A percentile compares a stretch with the other conserved stretches of the same genome.
Evolutionary conservation across 2,113 vertebrate species (phyloP).

Genomic region (Herpailurus yagouaroundi): DNA sequence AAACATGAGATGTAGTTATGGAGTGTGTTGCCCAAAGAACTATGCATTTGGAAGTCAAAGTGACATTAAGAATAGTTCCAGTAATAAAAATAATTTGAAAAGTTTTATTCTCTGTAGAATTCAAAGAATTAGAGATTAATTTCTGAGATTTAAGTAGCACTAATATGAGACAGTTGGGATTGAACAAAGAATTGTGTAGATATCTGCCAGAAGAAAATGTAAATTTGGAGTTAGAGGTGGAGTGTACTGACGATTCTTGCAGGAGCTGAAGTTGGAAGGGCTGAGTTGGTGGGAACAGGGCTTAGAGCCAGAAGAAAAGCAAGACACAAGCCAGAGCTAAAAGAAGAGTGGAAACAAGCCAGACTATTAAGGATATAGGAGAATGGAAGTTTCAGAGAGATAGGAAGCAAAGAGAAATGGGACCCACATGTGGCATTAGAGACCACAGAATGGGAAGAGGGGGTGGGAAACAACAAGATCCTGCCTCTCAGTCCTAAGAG

Average conservation of each 20-base stretch:
- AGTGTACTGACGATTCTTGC: neutral
- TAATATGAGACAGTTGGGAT: neutral
- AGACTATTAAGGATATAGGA: constrained; percentile 22
- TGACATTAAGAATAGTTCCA: neutral
- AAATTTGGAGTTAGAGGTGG: neutral
- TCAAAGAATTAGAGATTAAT: neutral
- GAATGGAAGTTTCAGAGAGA: neutral
- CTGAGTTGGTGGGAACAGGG: constrained; percentile 69
- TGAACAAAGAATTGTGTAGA: neutral
- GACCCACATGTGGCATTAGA: neutral
- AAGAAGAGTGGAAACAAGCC: constrained; percentile 50
- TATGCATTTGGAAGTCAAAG: neutral
- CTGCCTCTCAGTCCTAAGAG: neutral
- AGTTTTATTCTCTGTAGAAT: neutral
- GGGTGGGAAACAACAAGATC: neutral
- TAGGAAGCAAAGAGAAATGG: neutral
- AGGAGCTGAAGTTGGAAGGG: neutral
- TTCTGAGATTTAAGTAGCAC: neutral
- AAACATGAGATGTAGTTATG: neutral
- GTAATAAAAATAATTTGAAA: constrained; percentile 52
- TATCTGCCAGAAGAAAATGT: constrained; percentile 38
- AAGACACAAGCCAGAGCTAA: constrained; percentile 62
- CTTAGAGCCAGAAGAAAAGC: constrained; percentile 62
- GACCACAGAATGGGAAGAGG: neutral
- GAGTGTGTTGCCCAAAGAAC: neutral